Evolutionary conservation across 2,888 invertebrate genomes (phyloP).

Genomic region (Polydrusus cervinus): DNA sequence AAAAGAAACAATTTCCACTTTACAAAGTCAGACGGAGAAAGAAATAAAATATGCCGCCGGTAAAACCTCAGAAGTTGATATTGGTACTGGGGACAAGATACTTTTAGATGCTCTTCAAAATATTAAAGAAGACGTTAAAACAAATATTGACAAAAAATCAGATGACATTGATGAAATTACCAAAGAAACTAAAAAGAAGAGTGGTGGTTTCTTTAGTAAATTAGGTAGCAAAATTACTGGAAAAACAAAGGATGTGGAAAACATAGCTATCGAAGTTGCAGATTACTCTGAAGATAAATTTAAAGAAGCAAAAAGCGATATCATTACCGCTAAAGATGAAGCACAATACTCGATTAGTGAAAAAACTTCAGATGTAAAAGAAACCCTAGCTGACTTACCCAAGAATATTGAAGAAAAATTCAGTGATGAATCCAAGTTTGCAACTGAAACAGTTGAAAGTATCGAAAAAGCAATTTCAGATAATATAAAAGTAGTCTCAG

Average conservation of each 20-base stretch:
- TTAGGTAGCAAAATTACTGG: constrained; percentile 51
- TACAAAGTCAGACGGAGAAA: background rate
- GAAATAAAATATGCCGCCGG: background rate
- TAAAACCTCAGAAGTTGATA: constrained; percentile 5
- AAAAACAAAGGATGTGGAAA: constrained; percentile 52
- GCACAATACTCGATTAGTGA: background rate
- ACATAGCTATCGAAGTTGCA: constrained; percentile 52
- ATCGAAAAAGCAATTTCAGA: constrained; percentile 41
- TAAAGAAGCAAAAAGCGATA: constrained; percentile 44
- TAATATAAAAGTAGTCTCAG: background rate
- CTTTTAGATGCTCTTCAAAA: too few relatives aligned
- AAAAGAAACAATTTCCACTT: too few relatives aligned
- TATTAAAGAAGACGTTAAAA: background rate
- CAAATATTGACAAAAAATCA: background rate
- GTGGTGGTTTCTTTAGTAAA: constrained; percentile 56
- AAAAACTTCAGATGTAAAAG: background rate
- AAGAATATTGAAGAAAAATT: constrained; percentile 5
- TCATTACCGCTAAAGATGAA: background rate
- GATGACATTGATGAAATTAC: constrained; percentile 9
- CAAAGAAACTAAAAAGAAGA: constrained; percentile 52
- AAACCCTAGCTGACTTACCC: background rate
- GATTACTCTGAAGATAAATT: constrained; percentile 44
- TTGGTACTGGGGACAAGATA: background rate
- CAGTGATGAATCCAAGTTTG: constrained; percentile 6
- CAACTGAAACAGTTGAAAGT: background rate